Evolutionary conservation across 2,113 vertebrate species (phyloP), one percentile per base, ranked within the genome.

Genomic region (Forbesichthys papilliferus): DNA sequence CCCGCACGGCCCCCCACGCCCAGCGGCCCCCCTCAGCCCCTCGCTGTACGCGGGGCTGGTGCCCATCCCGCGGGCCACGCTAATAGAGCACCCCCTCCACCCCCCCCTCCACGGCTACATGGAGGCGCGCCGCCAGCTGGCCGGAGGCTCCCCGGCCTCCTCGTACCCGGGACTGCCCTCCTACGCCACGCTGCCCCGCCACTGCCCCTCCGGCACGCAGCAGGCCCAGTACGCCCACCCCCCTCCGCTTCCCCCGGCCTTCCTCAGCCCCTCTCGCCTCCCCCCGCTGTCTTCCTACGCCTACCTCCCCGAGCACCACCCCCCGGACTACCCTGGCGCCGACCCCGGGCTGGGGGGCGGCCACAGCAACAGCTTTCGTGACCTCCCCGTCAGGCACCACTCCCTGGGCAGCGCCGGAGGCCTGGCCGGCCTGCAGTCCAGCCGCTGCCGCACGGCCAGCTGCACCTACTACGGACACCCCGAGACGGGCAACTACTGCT

Each of bases 391-490:
- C 60, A 85, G 92, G 84, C 92, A 93, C 84, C 92, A 92, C 86
- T 93, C 92, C 0, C 79, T 92, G 77, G 93, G 91, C 83, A 92
- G 92, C 5, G 93, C 91, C 0, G 90, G 88, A 0, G 91, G 87
- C 5, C 68, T 93, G 69, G 61, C 76, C 9, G 9, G 5, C 60
- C 68, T 93, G 20, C 94, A 91, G 89, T 95, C 97, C 86, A 94
- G 89, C 85, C 95, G 94, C 75, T 99, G 97, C 91, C 94, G 93
- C 80, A 96, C 96, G 27, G 94, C 94, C 9, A 94, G 88, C 92
- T 99, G 97, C 91, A 93, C 90, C 84, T 99, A 94, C 86, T 99
- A 96, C 0, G 97, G 97, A 75, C 96, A 96, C 76, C 96, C 97
- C 0, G 96, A 98, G 79, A 98, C 97, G 0, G 94, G 95, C 77